A percentile compares a stretch with the other conserved stretches of the same genome.
These are phyloP conservation scores for Orestias chungarensis DNA, from an alignment of 2,797 vertebrate species.

Conservation along the genomic window DNA sequence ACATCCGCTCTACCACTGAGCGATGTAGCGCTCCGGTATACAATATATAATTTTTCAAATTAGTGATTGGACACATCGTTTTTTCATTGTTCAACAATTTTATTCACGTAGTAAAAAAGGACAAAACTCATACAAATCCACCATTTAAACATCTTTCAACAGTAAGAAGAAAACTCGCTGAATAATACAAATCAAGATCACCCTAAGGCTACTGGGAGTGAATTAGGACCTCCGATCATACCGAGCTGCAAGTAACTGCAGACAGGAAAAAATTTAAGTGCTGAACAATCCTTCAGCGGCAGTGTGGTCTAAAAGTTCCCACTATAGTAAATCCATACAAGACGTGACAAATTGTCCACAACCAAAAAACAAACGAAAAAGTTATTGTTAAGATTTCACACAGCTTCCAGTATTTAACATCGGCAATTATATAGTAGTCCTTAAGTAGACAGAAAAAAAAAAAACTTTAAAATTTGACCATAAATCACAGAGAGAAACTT, in stretches of 20 bases:
- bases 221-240: constrained; percentile 50
- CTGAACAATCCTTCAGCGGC: constrained; percentile 54
- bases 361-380: constrained; percentile 17
- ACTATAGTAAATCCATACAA: constrained; percentile 40
- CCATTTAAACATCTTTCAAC: constrained; percentile 74
- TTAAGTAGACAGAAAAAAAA: constrained; percentile 8
- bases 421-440: neutral
- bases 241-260: constrained; percentile 33
- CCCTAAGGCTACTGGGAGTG: constrained; percentile 67
- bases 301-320: constrained; percentile 52
- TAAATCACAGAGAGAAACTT: constrained; percentile 25
- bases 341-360: constrained; percentile 37
- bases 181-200: constrained; percentile 60
- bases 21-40: too few relatives aligned
- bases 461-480: constrained; percentile 22
- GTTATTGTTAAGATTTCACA: constrained; percentile 25
- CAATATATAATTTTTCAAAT: neutral
- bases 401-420: constrained; percentile 17
- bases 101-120: constrained; percentile 81
- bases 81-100: constrained; percentile 69
- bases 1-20: too few relatives aligned
- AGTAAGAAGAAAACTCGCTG: constrained; percentile 64
- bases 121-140: constrained; percentile 70
- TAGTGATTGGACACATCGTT: neutral
- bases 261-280: constrained; percentile 33